Base-by-base conservation (phyloP, 2,113 vertebrate genomes). In the Loxodonta africana region DNA sequence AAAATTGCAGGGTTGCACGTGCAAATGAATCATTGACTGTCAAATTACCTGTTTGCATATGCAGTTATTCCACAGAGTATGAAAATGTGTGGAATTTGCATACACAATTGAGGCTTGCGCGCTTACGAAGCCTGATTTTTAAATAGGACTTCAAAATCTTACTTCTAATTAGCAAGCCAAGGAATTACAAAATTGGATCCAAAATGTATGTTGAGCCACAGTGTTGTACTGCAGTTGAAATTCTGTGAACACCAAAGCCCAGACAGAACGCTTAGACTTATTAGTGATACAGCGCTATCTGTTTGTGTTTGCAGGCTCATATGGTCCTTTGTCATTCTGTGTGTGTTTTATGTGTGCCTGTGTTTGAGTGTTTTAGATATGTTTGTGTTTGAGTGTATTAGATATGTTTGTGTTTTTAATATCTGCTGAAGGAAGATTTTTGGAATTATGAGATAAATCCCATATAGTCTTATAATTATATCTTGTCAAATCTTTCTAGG, bases 11-110 rank as follows among this genome's bases (percentile, higher is more conserved):
- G 94, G 90, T 97, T 98, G 85, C 78, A 89, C 5, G 63, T 96
- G 92, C 88, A 97, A 97, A 97, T 94, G 92, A 97, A 83, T 98
- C 96, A 97, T 96, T 97, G 97, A 94, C 96, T 96, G 96, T 92
- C 96, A 98, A 97, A 97, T 96, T 95, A 96, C 92, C 94, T 96
- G 90, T 97, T 98, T 98, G 28, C 69, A 91, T 96, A 97, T 96
- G 95, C 76, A 94, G 95, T 94, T 92, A 94, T 97, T 94, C 96
- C 92, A 95, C 95, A 86, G 63, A 98, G 92, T 89, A 89, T 86
- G 86, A 97, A 98, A 98, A 97, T 95, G 94, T 84, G 88, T 93
- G 57, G 69, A 91, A 97, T 98, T 97, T 97, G 96, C 92, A 98
- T 98, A 97, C 51, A 83, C 94, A 97, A 97, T 97, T 96, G 92